Conservation (phyloP, 2,888 invertebrate species). For the Sarcophaga carnaria region DNA sequence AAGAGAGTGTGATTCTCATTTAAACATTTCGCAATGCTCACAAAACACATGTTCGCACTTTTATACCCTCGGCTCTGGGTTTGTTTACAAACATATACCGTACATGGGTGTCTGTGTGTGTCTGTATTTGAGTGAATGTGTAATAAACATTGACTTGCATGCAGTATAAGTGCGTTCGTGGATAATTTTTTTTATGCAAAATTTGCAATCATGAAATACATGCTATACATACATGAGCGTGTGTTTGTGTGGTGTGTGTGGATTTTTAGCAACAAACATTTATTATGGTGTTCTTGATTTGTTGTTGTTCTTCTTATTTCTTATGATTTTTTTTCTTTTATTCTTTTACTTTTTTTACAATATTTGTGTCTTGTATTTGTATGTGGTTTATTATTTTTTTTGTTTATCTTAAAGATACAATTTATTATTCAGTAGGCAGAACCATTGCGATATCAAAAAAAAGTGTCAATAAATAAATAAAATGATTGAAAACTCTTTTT, state of each 20-base stretch:
- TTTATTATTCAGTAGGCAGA: constrained; percentile 60
- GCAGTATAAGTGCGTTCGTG: no score
- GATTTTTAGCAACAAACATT: constrained; percentile 29
- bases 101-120: background rate
- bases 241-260: background rate
- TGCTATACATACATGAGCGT: background rate
- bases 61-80: background rate
- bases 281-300: constrained; percentile 42
- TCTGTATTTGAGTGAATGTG: background rate
- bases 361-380: constrained; percentile 20
- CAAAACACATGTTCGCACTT: background rate
- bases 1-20: background rate
- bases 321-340: background rate
- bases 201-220: background rate
- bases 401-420: constrained; percentile 64
- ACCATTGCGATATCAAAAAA: constrained; percentile 48
- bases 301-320: constrained; percentile 9
- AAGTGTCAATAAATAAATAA: constrained; percentile 67
- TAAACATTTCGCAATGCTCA: background rate
- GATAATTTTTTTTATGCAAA: background rate
- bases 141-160: no score
- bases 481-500: constrained; percentile 8
- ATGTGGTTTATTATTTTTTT: constrained; percentile 17
- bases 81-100: background rate
- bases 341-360: constrained; percentile 1